A percentile compares a stretch with the other conserved stretches of the same genome.
These are phyloP conservation scores for Campoletis sonorensis DNA, from an alignment of 1,140 invertebrate species.

Conservation along the genomic window DNA sequence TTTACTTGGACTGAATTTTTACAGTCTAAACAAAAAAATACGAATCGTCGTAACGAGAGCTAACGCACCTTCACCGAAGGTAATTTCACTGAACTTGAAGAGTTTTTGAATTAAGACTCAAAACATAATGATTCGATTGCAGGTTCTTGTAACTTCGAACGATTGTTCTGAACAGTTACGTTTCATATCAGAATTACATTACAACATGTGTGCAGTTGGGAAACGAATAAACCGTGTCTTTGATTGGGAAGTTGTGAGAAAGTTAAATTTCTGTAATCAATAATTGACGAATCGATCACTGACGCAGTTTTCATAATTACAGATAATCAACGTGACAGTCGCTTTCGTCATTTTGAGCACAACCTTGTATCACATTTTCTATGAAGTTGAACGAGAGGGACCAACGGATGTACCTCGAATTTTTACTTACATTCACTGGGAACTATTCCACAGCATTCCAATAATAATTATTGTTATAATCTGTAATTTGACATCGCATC, in stretches of 20 bases:
- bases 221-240: slow-evolving; percentile 45
- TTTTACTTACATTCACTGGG: slow-evolving; percentile 32
- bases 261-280: too few relatives aligned
- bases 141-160: slow-evolving; percentile 36
- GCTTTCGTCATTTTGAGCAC: slow-evolving; percentile 44
- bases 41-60: slow-evolving; percentile 18
- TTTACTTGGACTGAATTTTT: slow-evolving; percentile 34
- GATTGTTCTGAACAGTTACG: slow-evolving; percentile 33
- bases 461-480: slow-evolving; percentile 35
- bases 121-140: not conserved
- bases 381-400: slow-evolving; percentile 19
- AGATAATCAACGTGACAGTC: slow-evolving; percentile 28
- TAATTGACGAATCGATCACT: too few relatives aligned
- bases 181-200: slow-evolving; percentile 35
- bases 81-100: slow-evolving; percentile 15
- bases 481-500: slow-evolving; percentile 41
- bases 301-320: not conserved
- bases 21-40: slow-evolving; percentile 39
- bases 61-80: slow-evolving; percentile 32
- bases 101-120: not conserved
- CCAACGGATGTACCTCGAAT: slow-evolving; percentile 30
- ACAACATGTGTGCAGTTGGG: slow-evolving; percentile 43
- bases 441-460: slow-evolving; percentile 39
- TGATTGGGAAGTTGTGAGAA: slow-evolving; percentile 24
- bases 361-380: slow-evolving; percentile 43